Percentiles rank a stretch among this genome's conserved stretches.
phyloP scores from a whole-genome alignment of 64 coral and sea anemone genomes.

The Dendrophyllia cribrosa region DNA sequence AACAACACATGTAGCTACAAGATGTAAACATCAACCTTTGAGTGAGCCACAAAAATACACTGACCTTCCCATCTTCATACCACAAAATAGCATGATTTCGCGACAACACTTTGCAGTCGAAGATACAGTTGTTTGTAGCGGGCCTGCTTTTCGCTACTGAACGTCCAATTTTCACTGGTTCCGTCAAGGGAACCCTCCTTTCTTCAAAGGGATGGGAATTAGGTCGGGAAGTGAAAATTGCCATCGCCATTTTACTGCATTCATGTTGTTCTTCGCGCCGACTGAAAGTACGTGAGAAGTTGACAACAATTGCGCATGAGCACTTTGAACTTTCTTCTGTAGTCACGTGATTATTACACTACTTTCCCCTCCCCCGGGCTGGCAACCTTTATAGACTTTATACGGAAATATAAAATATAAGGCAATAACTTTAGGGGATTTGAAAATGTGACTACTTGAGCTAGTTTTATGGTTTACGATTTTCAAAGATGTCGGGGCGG shows the following conservation, averaged over 20 bases:
- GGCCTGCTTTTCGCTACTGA: constrained; percentile 97
- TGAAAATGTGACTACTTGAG: no score
- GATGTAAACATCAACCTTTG: constrained; percentile 21
- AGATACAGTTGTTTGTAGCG: constrained; percentile 89
- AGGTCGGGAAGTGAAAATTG: constrained; percentile 94
- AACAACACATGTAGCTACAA: background rate
- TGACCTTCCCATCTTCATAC: constrained; percentile 98
- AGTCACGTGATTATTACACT: constrained; percentile 2
- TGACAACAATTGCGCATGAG: constrained; percentile 38
- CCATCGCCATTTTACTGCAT: constrained; percentile 95
- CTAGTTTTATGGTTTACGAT: no score
- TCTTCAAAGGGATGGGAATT: constrained; percentile 99
- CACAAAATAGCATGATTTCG: constrained; percentile 99
- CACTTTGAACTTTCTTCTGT: background rate
- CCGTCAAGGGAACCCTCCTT: constrained; percentile 80
- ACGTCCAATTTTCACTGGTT: constrained; percentile 92
- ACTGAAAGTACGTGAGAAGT: constrained; percentile 28
- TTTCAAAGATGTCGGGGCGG: no score
- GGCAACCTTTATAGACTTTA: no score
- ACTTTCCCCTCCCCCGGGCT: background rate
- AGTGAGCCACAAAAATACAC: constrained; percentile 1
- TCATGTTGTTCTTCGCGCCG: constrained; percentile 82
- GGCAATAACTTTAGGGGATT: no score
- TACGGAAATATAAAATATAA: no score
- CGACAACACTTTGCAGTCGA: constrained; percentile 99